Evolutionary conservation across 2,113 vertebrate species (phyloP).

Genomic region (Rhinopithecus roxellana): DNA sequence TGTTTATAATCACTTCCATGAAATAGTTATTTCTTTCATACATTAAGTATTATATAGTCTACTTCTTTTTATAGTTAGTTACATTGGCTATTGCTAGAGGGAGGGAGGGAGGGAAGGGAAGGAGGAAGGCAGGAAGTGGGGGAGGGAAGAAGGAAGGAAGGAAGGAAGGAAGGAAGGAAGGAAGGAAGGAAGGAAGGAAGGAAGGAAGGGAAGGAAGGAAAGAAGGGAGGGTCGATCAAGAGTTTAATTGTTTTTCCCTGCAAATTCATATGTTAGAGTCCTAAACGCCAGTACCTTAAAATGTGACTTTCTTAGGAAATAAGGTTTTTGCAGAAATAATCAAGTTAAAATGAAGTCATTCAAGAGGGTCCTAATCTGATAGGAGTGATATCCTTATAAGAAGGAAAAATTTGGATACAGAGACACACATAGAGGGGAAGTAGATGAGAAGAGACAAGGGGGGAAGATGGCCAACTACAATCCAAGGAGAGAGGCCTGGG

Average conservation of each 20-base stretch:
- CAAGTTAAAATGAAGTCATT: background rate
- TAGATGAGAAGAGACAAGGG: background rate
- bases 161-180: background rate
- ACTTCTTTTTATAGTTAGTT: background rate
- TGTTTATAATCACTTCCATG: background rate
- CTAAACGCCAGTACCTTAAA: background rate
- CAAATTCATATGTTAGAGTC: background rate
- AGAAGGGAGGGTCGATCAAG: background rate
- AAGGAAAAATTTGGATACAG: background rate
- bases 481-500: background rate
- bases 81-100: background rate
- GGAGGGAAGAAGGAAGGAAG: background rate
- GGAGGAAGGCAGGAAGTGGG: rapidly evolving
- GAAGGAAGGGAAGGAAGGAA: background rate
- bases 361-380: background rate
- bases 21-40: background rate
- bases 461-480: background rate
- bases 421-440: background rate
- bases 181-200: rapidly evolving
- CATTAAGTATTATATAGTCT: background rate
- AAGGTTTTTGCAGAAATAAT: background rate
- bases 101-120: background rate
- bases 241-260: background rate
- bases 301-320: background rate
- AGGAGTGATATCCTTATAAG: background rate